Percentiles rank a stretch among this genome's conserved stretches.
These are phyloP conservation scores for Fukomys damarensis DNA, from an alignment of 2,113 vertebrate species.

Conservation along the genomic window DNA sequence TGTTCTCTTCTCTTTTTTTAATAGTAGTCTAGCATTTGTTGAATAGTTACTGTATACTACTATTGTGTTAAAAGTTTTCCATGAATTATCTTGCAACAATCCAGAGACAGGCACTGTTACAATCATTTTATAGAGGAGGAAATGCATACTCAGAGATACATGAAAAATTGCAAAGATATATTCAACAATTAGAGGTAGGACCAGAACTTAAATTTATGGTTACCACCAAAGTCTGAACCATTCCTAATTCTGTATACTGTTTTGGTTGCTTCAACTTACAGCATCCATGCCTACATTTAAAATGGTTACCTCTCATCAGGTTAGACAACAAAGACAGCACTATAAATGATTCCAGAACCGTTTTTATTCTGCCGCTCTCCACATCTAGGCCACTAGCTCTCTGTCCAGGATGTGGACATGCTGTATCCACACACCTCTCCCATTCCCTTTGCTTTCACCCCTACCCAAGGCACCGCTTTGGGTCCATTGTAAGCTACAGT, in stretches of 20 bases:
- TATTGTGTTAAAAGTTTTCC: neutral
- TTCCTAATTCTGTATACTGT: neutral
- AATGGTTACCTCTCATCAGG: neutral
- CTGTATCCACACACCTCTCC: neutral
- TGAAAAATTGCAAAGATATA: neutral
- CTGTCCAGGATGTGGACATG: neutral
- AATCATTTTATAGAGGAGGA: neutral
- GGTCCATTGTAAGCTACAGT: neutral
- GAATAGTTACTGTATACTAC: neutral
- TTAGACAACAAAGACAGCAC: neutral
- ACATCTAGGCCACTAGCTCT: neutral
- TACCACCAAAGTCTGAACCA: neutral
- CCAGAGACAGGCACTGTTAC: neutral
- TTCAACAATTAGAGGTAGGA: neutral
- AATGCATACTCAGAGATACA: neutral
- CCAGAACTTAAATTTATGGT: constrained; percentile 28
- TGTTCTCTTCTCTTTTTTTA: neutral
- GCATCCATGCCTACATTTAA: neutral
- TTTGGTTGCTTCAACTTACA: neutral
- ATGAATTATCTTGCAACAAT: constrained; percentile 33
- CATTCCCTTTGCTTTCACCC: neutral
- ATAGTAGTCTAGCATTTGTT: neutral
- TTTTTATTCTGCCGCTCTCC: neutral
- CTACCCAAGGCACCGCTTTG: neutral
- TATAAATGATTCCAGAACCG: neutral